Percentiles rank a stretch among this genome's conserved stretches.
These are phyloP conservation scores for Sinocyclocheilus anophthalmus DNA, from an alignment of 2,113 vertebrate genomes.

Conservation along the genomic window DNA sequence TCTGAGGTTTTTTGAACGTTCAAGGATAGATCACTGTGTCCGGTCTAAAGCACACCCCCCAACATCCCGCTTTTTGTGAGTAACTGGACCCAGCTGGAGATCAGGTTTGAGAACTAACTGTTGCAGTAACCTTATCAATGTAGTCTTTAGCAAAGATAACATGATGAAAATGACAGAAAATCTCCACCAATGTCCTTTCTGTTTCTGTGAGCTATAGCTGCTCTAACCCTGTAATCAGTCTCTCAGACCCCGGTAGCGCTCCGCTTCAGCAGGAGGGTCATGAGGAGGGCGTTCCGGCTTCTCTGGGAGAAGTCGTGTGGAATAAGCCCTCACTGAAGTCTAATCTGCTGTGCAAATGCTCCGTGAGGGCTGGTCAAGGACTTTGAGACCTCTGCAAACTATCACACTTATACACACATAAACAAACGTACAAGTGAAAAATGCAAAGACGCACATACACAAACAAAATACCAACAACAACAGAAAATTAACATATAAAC, in stretches of 20 bases:
- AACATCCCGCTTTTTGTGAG: neutral
- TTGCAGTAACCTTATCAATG: neutral
- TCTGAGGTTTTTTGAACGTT: neutral
- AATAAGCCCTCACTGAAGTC: constrained; percentile 55
- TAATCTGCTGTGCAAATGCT: constrained; percentile 62
- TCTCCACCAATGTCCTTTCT: constrained; percentile 37
- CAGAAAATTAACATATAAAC: neutral
- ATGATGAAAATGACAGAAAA: constrained; percentile 20
- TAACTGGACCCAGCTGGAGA: constrained; percentile 13
- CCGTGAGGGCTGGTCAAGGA: constrained; percentile 47
- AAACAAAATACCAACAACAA: neutral
- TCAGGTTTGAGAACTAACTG: neutral
- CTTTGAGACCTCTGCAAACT: constrained; percentile 42
- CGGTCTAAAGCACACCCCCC: neutral
- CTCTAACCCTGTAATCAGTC: constrained; percentile 44
- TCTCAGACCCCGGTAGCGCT: constrained; percentile 38
- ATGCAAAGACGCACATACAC: neutral
- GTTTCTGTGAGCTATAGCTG: constrained; percentile 30
- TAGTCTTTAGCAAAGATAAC: neutral
- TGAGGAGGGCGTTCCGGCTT: constrained; percentile 47
- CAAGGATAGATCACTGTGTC: neutral
- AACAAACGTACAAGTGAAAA: neutral
- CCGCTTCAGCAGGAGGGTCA: constrained; percentile 31
- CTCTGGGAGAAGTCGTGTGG: constrained; percentile 54
- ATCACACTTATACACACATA: constrained; percentile 31